Conservation (phyloP, 2,797 vertebrate genomes). For the Sebastiscus tertius region DNA sequence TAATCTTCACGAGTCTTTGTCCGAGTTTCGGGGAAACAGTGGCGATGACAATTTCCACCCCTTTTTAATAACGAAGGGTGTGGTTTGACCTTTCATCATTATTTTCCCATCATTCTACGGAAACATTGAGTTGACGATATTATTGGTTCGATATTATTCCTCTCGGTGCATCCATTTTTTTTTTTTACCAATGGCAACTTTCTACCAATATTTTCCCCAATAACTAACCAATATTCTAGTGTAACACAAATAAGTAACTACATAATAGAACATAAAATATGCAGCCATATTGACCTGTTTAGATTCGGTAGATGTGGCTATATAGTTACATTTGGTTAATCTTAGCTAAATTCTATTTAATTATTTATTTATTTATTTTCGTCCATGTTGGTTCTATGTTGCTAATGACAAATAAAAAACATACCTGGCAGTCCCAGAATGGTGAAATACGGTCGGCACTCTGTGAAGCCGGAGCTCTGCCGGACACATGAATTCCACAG, state of each 20-base stretch:
- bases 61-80: slow-evolving; percentile 37
- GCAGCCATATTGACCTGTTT: neutral
- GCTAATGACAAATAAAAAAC: neutral
- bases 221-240: neutral
- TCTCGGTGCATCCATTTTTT: neutral
- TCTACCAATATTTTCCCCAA: neutral
- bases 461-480: slow-evolving; percentile 90
- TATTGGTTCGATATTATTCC: neutral
- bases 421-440: slow-evolving; percentile 92
- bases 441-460: slow-evolving; percentile 91
- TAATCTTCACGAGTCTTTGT: slow-evolving; percentile 42
- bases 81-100: slow-evolving; percentile 20
- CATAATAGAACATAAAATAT: neutral
- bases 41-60: slow-evolving; percentile 6
- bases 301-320: neutral
- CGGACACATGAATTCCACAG: slow-evolving; percentile 90
- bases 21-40: slow-evolving; percentile 52
- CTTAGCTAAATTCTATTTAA: no score
- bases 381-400: no score
- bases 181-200: neutral
- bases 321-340: neutral
- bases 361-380: neutral
- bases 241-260: neutral
- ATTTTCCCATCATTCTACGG: neutral
- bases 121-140: neutral